These are phyloP conservation scores for Eptatretus atami DNA, from an alignment of 2,797 vertebrate species.

Conservation along the genomic window DNA sequence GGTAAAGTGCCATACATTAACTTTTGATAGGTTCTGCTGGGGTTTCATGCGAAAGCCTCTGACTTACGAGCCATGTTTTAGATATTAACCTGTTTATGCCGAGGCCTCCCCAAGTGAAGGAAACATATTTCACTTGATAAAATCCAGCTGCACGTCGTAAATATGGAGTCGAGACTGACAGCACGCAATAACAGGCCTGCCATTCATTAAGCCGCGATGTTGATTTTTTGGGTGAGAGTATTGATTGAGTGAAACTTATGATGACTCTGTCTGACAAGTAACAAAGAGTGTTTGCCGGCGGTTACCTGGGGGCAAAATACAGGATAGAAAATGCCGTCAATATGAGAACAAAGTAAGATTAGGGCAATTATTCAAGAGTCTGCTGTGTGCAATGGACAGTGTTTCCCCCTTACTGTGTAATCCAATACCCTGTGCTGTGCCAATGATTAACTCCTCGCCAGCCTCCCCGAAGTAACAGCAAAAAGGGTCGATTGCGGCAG, in stretches of 20 bases:
- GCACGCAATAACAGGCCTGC: conserved; percentile 1
- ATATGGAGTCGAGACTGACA: conserved; percentile 4
- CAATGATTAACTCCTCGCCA: no score
- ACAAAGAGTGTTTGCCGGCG: conserved; percentile 3
- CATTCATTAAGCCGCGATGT: conserved; percentile 5
- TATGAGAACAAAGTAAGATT: conserved; percentile 2
- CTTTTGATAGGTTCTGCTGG: conserved; percentile 4
- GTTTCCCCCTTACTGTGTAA: no score
- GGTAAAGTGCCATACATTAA: conserved; percentile 4
- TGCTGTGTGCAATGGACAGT: not conserved
- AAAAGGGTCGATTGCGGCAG: no score
- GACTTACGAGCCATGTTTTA: conserved; percentile 5
- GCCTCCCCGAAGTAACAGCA: no score
- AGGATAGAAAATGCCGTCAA: conserved; percentile 5
- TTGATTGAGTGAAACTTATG: conserved; percentile 6
- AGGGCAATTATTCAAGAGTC: conserved; percentile 1
- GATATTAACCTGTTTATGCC: conserved; percentile 6
- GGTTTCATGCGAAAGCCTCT: not conserved
- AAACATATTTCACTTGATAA: conserved; percentile 5
- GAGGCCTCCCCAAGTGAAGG: not conserved
- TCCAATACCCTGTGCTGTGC: no score
- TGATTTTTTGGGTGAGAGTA: conserved; percentile 4
- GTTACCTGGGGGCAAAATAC: conserved; percentile 5
- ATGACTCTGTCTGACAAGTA: conserved; percentile 4
- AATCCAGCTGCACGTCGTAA: conserved; percentile 2